Evolutionary conservation across 2,113 vertebrate genomes (phyloP), one percentile per base, ranked within the genome.

Genomic region (Catharus fuscescens): DNA sequence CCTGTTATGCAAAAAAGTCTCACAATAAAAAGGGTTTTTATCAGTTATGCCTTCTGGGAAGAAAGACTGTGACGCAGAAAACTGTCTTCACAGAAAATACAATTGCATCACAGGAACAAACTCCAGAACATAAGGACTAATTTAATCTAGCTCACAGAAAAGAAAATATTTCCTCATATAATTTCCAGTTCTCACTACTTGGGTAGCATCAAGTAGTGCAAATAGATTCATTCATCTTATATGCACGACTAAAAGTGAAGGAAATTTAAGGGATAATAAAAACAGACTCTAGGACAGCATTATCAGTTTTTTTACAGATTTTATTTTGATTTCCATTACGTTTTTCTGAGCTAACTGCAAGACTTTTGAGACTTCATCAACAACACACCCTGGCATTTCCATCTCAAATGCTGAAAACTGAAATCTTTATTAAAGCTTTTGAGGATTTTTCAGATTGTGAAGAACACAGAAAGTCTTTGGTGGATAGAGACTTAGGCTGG

Each of bases 381-480:
- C 54, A 81, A 31, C 56, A 76, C 5, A 62, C 12, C 8, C 10
- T 38, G 28, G 40, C 2, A 76, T 42, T 89, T 81, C n/a, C 26
- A 79, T 8, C 64, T 28, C 8, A 85, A 57, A 61, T n/a, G 11
- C 4, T 76, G n/a, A 67, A 91, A 86, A 60, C 18, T 15, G 23
- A 67, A 44, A 64, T 17, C 3, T 74, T 72, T 52, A 60, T 15
- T 42, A 6, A 59, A 80, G 14, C 38, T 73, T 77, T 59, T 25
- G 53, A 52, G 4, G 7, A 40, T 42, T 83, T 86, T 90, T 86
- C 78, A 80, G 40, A 44, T 20, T 59, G 36, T 70, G 52, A 71
- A 79, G 57, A 32, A 18, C 26, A 23, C 0, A 0, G 34, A 60
- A 73, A 9, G 29, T 47, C 36, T 38, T 32, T n/a, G 36, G 26